Evolutionary conservation across 1,140 invertebrate genomes (phyloP), one percentile per base, ranked within the genome.

Genomic region (Campoletis sonorensis): DNA sequence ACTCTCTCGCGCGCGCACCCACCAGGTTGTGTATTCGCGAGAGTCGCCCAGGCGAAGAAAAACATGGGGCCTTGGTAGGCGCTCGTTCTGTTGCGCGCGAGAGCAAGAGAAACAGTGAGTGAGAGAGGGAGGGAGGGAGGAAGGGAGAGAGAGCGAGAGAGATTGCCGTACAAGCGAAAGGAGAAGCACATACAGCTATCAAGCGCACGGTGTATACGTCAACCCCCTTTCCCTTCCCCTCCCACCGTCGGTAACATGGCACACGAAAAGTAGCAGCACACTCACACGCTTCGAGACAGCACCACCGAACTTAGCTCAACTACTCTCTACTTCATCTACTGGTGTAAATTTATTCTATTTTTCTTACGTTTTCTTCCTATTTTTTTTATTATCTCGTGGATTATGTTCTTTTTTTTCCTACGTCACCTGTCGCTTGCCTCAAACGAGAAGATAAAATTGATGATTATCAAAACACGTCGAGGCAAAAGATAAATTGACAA

Each of bases 211-310:
- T 67, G 76, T 78, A 61, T 76, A 64, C 61, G 61, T 64, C 61
- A 64, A 26, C 30, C 83, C 40, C 81, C 21, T 49, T n/a, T n/a
- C 51, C 58, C 18, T 64, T 16, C 54, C 18, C 21, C 51, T 37
- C 26, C 27, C 37, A n/a, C 76, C 58, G 49, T 23, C 49, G 76
- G 21, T 78, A 30, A 81, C 71, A 79, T 49, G 70, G 71, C 79
- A 79, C 64, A 78, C 81, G 75, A 68, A 83, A 61, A 79, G 40
- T n/a, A 79, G 58, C 49, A 67, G 79, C 79, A 83, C 77, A 72
- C 83, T 45, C 30, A 75, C 76, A 70, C 72, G 49, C 45, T 75
- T n/a, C 51, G 61, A 64, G 61, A 26, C 61, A 64, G 61, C 61
- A 64, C 61, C 21, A 13, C 61, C 61, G 61, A 64, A 64, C 61